Conservation (phyloP, 2,113 vertebrate genomes). For the Pseudorasbora parva region DNA sequence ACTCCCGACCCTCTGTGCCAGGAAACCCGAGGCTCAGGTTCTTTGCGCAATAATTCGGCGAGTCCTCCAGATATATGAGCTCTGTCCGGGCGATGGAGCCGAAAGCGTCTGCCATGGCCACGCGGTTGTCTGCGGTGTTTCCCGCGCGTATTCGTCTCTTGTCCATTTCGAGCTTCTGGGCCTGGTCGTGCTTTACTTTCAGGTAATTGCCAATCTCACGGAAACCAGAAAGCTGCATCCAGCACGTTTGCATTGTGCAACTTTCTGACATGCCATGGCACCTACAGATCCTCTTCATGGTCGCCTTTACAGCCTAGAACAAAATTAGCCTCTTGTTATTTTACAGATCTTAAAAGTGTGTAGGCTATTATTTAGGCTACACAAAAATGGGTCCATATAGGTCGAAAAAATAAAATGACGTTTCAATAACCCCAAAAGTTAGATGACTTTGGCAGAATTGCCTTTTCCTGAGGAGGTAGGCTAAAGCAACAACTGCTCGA, state of each 20-base stretch:
- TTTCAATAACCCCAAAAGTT: not conserved
- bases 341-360: not conserved
- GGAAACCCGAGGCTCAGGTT: slow-evolving; percentile 88
- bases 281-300: slow-evolving; percentile 90
- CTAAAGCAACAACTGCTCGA: not conserved
- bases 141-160: slow-evolving; percentile 82
- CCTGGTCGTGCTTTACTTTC: slow-evolving; percentile 86
- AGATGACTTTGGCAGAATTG: not conserved
- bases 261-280: slow-evolving; percentile 97
- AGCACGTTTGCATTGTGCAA: slow-evolving; percentile 95
- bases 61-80: slow-evolving; percentile 93
- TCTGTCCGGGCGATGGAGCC: slow-evolving; percentile 77
- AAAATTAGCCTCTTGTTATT: not conserved
- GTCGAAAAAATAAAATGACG: not conserved
- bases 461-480: not conserved
- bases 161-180: slow-evolving; percentile 89
- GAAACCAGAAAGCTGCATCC: slow-evolving; percentile 92
- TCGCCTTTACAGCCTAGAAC: slow-evolving; percentile 86
- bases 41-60: slow-evolving; percentile 89
- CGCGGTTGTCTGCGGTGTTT: slow-evolving; percentile 87
- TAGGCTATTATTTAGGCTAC: not conserved
- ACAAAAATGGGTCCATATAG: too few relatives aligned
- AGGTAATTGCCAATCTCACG: slow-evolving; percentile 89
- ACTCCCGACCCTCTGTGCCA: slow-evolving; percentile 93
- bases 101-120: slow-evolving; percentile 79